Conservation (phyloP, 2,113 vertebrate species). For the Pelobates fuscus region DNA sequence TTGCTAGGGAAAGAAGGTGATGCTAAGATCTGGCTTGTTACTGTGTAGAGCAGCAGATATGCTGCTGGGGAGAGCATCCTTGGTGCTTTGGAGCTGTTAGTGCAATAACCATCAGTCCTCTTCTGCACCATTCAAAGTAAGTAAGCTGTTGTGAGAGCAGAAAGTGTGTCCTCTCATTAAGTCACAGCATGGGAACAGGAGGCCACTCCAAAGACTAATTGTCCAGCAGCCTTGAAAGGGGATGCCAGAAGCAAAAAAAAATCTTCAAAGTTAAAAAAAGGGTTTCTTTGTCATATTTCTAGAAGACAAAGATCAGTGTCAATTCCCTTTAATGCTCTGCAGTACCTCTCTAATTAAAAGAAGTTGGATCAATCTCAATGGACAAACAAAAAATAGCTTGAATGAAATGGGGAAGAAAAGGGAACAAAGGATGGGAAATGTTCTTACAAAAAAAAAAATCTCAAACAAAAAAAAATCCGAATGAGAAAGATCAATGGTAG, state of each 20-base stretch:
- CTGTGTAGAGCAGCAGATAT: slow-evolving; percentile 38
- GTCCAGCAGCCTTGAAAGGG: slow-evolving; percentile 33
- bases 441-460: slow-evolving; percentile 39
- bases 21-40: slow-evolving; percentile 30
- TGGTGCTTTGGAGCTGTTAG: slow-evolving; percentile 25
- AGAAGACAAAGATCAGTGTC: slow-evolving; percentile 8
- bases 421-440: slow-evolving; percentile 23
- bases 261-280: slow-evolving; percentile 37
- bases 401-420: slow-evolving; percentile 18
- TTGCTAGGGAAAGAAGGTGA: slow-evolving; percentile 24
- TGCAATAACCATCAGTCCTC: slow-evolving; percentile 14
- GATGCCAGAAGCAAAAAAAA: slow-evolving; percentile 47
- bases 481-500: slow-evolving; percentile 20
- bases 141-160: slow-evolving; percentile 35
- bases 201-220: slow-evolving; percentile 49
- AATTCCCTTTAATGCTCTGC: slow-evolving; percentile 23
- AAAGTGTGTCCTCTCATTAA: slow-evolving; percentile 49
- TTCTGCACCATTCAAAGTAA: slow-evolving; percentile 33
- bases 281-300: neutral
- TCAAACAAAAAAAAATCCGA: slow-evolving; percentile 3
- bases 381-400: slow-evolving; percentile 4
- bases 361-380: slow-evolving; percentile 31
- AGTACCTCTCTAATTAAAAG: slow-evolving; percentile 32
- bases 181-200: slow-evolving; percentile 41
- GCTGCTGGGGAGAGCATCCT: slow-evolving; percentile 32